A percentile compares a stretch with the other conserved stretches of the same genome.
phyloP scores from a whole-genome alignment of 1,140 invertebrate species.

The Lysiphlebus fabarum region DNA sequence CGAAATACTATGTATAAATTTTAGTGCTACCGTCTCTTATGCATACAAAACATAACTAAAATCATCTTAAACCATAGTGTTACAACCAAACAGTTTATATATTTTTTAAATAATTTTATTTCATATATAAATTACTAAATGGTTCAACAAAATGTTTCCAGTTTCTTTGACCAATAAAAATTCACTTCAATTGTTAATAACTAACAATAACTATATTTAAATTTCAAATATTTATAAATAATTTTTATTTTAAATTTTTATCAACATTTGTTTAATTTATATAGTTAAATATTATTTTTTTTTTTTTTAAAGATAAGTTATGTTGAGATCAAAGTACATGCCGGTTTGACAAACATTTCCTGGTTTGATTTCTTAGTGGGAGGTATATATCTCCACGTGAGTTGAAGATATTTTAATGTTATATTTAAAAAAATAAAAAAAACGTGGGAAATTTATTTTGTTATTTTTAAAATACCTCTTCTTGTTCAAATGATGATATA shows the following conservation, averaged over 20 bases:
- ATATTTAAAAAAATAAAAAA: no score
- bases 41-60: conserved; percentile 18
- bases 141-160: conserved; percentile 7
- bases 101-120: background rate
- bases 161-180: conserved; percentile 8
- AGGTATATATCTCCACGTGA: no score
- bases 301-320: no score
- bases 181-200: conserved; percentile 7
- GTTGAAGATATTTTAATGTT: no score
- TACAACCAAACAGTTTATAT: conserved; percentile 6
- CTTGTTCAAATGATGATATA: conserved; percentile 50
- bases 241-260: no score
- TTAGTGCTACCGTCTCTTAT: conserved; percentile 18
- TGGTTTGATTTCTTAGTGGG: no score
- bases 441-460: background rate
- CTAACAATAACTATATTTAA: no score
- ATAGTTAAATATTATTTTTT: no score
- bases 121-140: background rate
- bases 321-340: no score
- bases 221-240: no score
- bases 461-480: conserved; percentile 41
- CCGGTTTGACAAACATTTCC: no score
- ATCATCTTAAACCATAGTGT: background rate
- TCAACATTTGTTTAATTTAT: no score
- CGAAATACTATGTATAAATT: background rate